These are phyloP conservation scores for Chanos chanos DNA, from an alignment of 2,797 vertebrate species.

Conservation along the genomic window DNA sequence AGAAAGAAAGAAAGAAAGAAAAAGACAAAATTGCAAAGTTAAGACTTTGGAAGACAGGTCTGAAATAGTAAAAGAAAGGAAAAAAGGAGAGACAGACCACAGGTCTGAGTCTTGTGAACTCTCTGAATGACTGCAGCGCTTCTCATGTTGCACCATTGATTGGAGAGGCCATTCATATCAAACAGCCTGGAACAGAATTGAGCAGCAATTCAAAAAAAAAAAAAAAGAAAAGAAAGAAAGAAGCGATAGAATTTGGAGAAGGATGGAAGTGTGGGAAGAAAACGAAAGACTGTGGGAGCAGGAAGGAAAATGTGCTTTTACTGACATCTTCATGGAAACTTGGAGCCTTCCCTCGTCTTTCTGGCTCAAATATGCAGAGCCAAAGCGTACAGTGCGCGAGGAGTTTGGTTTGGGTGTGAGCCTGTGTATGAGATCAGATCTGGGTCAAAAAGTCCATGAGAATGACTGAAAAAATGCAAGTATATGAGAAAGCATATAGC, in stretches of 20 bases:
- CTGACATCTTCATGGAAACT: slow-evolving; percentile 41
- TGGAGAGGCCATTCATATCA: slow-evolving; percentile 1
- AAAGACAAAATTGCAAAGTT: no score
- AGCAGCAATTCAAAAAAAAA: neutral
- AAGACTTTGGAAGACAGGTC: slow-evolving; percentile 2
- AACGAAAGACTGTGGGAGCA: slow-evolving; percentile 13
- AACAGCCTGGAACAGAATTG: neutral
- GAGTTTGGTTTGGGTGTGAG: slow-evolving; percentile 36
- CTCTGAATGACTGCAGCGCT: slow-evolving; percentile 11
- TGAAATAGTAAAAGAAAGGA: slow-evolving; percentile 1
- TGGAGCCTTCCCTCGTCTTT: slow-evolving; percentile 25
- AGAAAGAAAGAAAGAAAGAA: slow-evolving; percentile 18
- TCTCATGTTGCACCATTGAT: slow-evolving; percentile 11
- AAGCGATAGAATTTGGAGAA: neutral
- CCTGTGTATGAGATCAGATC: slow-evolving; percentile 41
- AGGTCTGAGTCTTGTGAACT: slow-evolving; percentile 6
- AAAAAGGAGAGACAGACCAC: slow-evolving; percentile 10
- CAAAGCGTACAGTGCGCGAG: slow-evolving; percentile 12
- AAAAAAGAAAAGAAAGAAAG: neutral
- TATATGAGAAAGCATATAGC: no score
- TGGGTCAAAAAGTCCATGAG: slow-evolving; percentile 38
- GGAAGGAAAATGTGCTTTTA: slow-evolving; percentile 35
- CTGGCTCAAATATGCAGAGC: slow-evolving; percentile 1
- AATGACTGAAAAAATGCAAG: neutral
- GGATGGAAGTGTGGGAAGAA: neutral